These are phyloP conservation scores for Leptopilina syphax DNA, from an alignment of 2,888 invertebrate species.

Conservation along the genomic window DNA sequence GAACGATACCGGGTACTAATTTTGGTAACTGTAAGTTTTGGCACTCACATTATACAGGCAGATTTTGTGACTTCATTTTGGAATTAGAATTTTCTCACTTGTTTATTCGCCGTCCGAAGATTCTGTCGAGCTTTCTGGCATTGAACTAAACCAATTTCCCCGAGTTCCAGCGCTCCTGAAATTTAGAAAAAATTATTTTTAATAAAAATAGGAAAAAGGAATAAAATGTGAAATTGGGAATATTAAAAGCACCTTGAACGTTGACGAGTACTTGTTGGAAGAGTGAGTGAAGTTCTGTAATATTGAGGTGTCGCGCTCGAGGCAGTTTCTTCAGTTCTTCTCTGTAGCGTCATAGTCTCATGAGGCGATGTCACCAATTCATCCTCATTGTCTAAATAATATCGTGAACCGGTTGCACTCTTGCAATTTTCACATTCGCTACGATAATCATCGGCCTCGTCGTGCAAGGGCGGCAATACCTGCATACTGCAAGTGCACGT, in stretches of 20 bases:
- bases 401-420: conserved; percentile 84
- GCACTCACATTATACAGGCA: conserved; percentile 59
- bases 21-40: conserved; percentile 57
- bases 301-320: conserved; percentile 77
- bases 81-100: conserved; percentile 50
- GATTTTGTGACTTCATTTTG: conserved; percentile 49
- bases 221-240: no score
- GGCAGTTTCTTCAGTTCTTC: conserved; percentile 78
- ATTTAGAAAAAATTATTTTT: neutral
- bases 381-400: conserved; percentile 81
- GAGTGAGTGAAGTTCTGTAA: conserved; percentile 82
- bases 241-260: conserved; percentile 74
- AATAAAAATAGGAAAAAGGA: no score
- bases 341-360: conserved; percentile 84
- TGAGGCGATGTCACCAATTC: conserved; percentile 79
- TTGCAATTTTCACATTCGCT: conserved; percentile 93
- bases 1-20: conserved; percentile 58
- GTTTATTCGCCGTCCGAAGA: conserved; percentile 76
- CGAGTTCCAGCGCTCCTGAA: conserved; percentile 76
- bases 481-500: conserved; percentile 74
- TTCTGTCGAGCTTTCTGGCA: conserved; percentile 79
- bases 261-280: conserved; percentile 81
- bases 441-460: conserved; percentile 85
- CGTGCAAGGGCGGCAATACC: conserved; percentile 74
- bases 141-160: conserved; percentile 79